A percentile compares a stretch with the other conserved stretches of the same genome.
These are phyloP conservation scores for Pseudopleuronectes americanus DNA, from an alignment of 2,797 vertebrate genomes.

Conservation along the genomic window DNA sequence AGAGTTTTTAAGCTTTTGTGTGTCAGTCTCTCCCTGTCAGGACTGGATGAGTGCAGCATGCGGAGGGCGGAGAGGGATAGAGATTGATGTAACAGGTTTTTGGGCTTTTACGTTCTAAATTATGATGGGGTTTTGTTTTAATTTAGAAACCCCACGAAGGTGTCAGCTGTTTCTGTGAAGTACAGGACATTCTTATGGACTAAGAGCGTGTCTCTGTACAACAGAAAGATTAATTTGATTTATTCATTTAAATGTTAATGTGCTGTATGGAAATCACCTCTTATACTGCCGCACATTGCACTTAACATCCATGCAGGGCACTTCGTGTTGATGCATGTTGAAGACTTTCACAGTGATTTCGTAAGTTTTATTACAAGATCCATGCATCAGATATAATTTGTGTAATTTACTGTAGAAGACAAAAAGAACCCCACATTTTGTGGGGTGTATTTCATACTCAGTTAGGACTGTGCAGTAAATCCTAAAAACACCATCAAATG, in stretches of 20 bases:
- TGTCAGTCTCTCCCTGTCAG: slow-evolving; percentile 80
- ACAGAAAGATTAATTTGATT: slow-evolving; percentile 16
- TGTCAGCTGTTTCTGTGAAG: slow-evolving; percentile 62
- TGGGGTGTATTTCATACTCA: too few relatives aligned
- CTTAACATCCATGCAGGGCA: slow-evolving; percentile 30
- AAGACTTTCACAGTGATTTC: not conserved
- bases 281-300: slow-evolving; percentile 18
- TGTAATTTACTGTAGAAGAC: too few relatives aligned
- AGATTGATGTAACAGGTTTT: slow-evolving; percentile 79
- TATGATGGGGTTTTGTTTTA: slow-evolving; percentile 34
- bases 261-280: slow-evolving; percentile 14
- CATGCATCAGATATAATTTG: too few relatives aligned
- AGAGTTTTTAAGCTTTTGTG: slow-evolving; percentile 81
- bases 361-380: too few relatives aligned
- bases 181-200: slow-evolving; percentile 11
- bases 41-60: slow-evolving; percentile 74
- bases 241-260: slow-evolving; percentile 42
- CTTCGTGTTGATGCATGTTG: slow-evolving; percentile 16
- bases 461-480: too few relatives aligned
- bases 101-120: slow-evolving; percentile 55
- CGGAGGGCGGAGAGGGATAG: slow-evolving; percentile 74
- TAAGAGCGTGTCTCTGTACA: slow-evolving; percentile 9
- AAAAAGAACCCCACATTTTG: too few relatives aligned
- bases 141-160: slow-evolving; percentile 40
- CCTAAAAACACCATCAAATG: too few relatives aligned